Percentiles rank a stretch among this genome's conserved stretches.
Conservation (phyloP, 2,888 invertebrate genomes). For the Julus scandinavius region DNA sequence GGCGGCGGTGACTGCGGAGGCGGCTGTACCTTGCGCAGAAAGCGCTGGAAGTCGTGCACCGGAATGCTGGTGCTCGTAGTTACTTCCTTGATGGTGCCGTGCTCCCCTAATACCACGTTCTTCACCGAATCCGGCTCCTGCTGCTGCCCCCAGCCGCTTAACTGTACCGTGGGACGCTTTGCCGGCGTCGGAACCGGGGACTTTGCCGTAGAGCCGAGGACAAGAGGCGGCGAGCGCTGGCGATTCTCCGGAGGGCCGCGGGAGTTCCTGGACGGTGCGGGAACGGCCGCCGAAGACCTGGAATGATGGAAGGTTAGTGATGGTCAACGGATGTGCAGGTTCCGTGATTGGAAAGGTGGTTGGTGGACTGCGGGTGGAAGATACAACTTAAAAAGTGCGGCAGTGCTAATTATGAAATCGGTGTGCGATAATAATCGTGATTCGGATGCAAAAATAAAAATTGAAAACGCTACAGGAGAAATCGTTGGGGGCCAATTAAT, state of each 20-base stretch:
- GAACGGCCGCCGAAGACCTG: neutral
- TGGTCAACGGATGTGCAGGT: too few species aligned
- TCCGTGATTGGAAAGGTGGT: too few species aligned
- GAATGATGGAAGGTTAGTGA: neutral
- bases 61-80: neutral
- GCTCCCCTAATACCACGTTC: too few species aligned
- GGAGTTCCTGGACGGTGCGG: neutral
- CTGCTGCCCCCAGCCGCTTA: neutral
- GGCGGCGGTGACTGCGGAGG: neutral
- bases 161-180: constrained; percentile 35
- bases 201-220: neutral
- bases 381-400: too few species aligned
- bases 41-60: constrained; percentile 48
- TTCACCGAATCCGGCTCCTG: neutral
- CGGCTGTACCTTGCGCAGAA: constrained; percentile 27
- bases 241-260: neutral
- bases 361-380: too few species aligned
- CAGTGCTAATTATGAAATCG: too few species aligned
- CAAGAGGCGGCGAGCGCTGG: neutral
- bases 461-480: too few species aligned
- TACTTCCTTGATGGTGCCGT: neutral
- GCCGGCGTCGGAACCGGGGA: constrained; percentile 9
- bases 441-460: too few species aligned
- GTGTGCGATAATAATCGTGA: too few species aligned
- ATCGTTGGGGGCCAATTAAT: neutral